Conservation (phyloP, 2,113 vertebrate species). For the Megaceryle torquata region DNA sequence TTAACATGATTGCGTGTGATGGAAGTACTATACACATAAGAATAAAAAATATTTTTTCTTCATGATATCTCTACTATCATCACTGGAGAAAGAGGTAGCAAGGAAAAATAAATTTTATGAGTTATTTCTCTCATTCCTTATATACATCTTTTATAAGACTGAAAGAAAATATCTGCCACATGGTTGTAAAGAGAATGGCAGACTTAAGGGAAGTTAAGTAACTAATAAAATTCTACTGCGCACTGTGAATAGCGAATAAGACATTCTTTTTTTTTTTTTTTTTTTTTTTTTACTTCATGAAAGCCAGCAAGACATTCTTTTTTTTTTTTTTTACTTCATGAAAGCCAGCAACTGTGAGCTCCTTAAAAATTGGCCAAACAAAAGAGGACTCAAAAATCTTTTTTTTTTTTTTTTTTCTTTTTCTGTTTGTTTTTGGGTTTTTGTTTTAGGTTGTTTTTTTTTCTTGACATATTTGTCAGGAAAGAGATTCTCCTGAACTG, state of each 20-base stretch:
- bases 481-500: slow-evolving; percentile 32
- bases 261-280: not conserved
- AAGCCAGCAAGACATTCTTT: slow-evolving; percentile 39
- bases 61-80: not conserved
- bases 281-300: not conserved
- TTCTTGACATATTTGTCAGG: not conserved
- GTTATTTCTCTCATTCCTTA: not conserved
- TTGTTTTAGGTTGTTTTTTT: too few relatives aligned
- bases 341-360: slow-evolving; percentile 41
- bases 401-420: not conserved
- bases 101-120: not conserved
- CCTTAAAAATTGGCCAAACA: slow-evolving; percentile 17
- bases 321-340: not conserved
- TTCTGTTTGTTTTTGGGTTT: not conserved
- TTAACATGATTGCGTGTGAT: not conserved
- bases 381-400: not conserved
- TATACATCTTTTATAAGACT: not conserved
- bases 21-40: not conserved
- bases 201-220: not conserved
- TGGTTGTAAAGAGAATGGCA: not conserved
- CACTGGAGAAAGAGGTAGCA: not conserved
- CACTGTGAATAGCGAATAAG: not conserved
- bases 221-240: slow-evolving; percentile 1
- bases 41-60: not conserved
- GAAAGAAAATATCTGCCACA: not conserved